Base-by-base conservation (phyloP, 1,140 invertebrate genomes). In the Ips typographus region DNA sequence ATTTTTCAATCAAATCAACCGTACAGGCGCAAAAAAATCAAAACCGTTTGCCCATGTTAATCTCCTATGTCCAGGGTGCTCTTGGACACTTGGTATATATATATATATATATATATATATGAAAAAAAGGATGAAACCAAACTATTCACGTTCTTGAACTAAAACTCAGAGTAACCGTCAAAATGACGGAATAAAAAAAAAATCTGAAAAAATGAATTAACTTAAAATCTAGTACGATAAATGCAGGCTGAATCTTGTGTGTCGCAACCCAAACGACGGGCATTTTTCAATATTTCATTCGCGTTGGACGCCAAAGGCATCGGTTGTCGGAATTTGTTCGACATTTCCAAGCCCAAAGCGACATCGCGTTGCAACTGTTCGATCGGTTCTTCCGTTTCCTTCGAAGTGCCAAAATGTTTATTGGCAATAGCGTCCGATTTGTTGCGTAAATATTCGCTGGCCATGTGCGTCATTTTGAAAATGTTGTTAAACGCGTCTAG, bases 201-300 rank as follows among this genome's bases (percentile, higher is more conserved):
- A 22, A 22, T 22, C 22, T 22, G 22, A 22, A 22, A 22, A 22
- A 22, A 22, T 22, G 22, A 22, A 22, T 22, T 22, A 22, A 22
- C 22, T 71, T 52, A 80, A 73, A 76, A 74, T 77, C 92, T 86
- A 65, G 92, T 90, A 74, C 93, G 85, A 82, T 95, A 97, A 71
- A 98, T 93, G 58, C 94, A 93, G 70, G 94, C 90, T 8, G 92
- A 92, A 82, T 98, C 96, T 80, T 96, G 93, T 76, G 93, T 91
- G n/a, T 91, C 91, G 78, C 95, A 97, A 8, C 95, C 95, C 64
- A 96, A 87, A 60, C 93, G 88, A 80, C 95, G 94, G 60, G 94
- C 94, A 80, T 96, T 94, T 82, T 98, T 98, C 82, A 94, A 98
- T 68, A 96, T 89, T 85, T 98, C 95, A 82, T 98, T 98, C 47